Base-by-base conservation (phyloP, 2,797 vertebrate species). In the Danio jaintianensis region DNA sequence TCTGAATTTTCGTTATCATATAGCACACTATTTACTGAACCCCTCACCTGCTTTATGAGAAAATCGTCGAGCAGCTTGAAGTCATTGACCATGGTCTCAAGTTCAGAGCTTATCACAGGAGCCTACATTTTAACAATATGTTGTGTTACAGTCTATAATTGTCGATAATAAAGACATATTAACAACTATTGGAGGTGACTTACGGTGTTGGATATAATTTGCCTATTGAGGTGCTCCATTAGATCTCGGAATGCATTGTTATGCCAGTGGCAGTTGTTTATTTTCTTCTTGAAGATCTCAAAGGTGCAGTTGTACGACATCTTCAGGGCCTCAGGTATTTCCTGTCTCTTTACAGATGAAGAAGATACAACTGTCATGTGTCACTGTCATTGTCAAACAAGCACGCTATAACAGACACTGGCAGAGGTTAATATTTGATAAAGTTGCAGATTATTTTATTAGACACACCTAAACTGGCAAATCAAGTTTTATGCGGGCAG, bases 271-370 rank as follows among this genome's bases (percentile, higher is more conserved):
- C 62, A 22, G 9, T 58, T 38, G 0, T 3, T 45, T 22, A 0
- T 16, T 5, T 78, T 53, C 16, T 66, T 84, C 66, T 66, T 78
- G 12, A 84, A 70, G 16, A 84, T 71, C 45, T 79, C 71, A 16
- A 45, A 71, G 0, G n/a, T 56, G 7, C 38, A 56, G 13, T 47
- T 45, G 18, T 82, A 79, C 0, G 52, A 10, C 12, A 75, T 52
- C 16, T 61, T 15, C 50, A 75, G 36, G 18, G 63, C 79, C 29
- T 36, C 13, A 2, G 0, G 9, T 6, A 48, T 45, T 1, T 40
- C 55, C 7, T 48, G n/a, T 2, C 0, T 7, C 74, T 81, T 53
- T 66, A 1, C 56, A 53, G 38, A 56, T 5, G 16, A 45, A 29
- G 50, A 42, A 9, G 5, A 47, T 6, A 13, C 55, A 61, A 15